A percentile compares a stretch with the other conserved stretches of the same genome.
These are phyloP conservation scores for Anodontia alba DNA, from an alignment of 2,888 invertebrate species.

Conservation along the genomic window DNA sequence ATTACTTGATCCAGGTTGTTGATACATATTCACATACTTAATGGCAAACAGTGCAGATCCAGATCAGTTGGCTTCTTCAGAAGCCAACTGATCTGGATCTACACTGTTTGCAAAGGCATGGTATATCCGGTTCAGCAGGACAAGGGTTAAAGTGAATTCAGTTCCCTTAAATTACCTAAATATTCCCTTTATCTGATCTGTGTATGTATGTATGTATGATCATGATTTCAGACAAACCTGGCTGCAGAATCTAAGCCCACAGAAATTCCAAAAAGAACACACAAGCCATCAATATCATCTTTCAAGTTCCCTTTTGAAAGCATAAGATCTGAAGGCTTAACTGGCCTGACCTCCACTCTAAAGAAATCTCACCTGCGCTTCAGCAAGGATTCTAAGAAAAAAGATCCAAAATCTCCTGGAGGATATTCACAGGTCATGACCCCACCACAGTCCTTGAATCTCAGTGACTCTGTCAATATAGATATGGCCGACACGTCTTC, in stretches of 20 bases:
- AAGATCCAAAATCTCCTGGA: slow-evolving; percentile 50
- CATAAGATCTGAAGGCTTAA: slow-evolving; percentile 55
- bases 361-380: slow-evolving; percentile 66
- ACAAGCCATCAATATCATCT: slow-evolving; percentile 34
- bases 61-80: too few species aligned
- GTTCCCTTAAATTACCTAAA: too few species aligned
- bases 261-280: slow-evolving; percentile 5
- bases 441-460: slow-evolving; percentile 80
- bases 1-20: too few species aligned
- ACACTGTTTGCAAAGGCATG: too few species aligned
- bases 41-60: too few species aligned
- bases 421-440: slow-evolving; percentile 70
- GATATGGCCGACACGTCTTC: slow-evolving; percentile 82
- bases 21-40: too few species aligned
- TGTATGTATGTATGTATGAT: too few species aligned
- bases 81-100: too few species aligned
- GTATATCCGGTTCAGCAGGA: too few species aligned
- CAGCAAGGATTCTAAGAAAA: slow-evolving; percentile 66
- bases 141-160: too few species aligned
- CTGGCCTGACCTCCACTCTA: slow-evolving; percentile 35
- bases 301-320: slow-evolving; percentile 60
- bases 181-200: too few species aligned
- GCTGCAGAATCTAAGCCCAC: slow-evolving; percentile 19
- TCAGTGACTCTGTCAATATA: slow-evolving; percentile 83
- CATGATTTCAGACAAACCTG: slow-evolving; percentile 38